Evolutionary conservation across 2,888 invertebrate genomes (phyloP).

Genomic region (Leucophora obtusa): DNA sequence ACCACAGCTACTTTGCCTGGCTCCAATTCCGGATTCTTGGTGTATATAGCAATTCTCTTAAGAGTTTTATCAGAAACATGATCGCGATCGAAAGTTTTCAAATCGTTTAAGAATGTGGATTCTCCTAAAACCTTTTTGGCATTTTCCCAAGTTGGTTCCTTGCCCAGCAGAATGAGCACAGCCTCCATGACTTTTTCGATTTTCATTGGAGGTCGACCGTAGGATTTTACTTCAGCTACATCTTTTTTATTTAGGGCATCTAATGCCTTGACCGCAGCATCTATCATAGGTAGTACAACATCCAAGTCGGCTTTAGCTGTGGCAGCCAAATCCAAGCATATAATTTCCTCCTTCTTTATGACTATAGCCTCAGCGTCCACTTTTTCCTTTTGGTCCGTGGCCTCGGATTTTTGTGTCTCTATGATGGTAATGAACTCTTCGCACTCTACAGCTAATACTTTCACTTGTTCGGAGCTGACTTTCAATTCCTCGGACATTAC

Average conservation of each 20-base stretch:
- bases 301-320: constrained; percentile 90
- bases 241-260: constrained; percentile 91
- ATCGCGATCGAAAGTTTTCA: constrained; percentile 93
- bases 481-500: constrained; percentile 91
- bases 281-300: constrained; percentile 91
- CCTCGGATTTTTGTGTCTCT: constrained; percentile 88
- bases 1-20: constrained; percentile 92
- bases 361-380: constrained; percentile 86
- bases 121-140: constrained; percentile 92
- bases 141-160: constrained; percentile 89
- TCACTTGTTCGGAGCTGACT: constrained; percentile 84
- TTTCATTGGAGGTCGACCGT: constrained; percentile 90
- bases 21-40: constrained; percentile 89
- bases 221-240: constrained; percentile 93
- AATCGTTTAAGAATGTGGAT: constrained; percentile 86
- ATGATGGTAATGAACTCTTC: constrained; percentile 91
- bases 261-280: constrained; percentile 88
- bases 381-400: constrained; percentile 88
- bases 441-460: constrained; percentile 89
- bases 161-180: constrained; percentile 88
- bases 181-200: constrained; percentile 95
- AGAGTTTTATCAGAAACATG: constrained; percentile 90
- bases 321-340: constrained; percentile 89
- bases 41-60: constrained; percentile 89
- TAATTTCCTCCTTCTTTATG: constrained; percentile 88